Evolutionary conservation across 2,113 vertebrate genomes (phyloP).

Genomic region (Pseudonaja textilis): DNA sequence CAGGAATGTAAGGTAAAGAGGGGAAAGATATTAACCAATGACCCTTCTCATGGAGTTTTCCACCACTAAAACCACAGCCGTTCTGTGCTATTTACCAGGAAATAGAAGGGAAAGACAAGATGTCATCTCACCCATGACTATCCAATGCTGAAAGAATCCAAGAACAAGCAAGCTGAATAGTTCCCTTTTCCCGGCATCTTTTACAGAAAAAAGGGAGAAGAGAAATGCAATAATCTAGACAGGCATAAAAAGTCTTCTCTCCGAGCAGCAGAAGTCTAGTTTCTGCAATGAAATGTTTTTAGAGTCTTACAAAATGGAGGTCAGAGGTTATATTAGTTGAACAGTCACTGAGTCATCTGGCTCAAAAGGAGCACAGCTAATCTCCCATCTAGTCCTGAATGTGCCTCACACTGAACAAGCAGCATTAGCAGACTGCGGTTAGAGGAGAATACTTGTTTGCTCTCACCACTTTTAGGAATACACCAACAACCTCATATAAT

Average conservation of each 20-base stretch:
- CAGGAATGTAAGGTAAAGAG: not conserved
- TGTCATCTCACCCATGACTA: not conserved
- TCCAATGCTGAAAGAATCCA: not conserved
- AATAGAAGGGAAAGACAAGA: not conserved
- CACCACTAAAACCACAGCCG: not conserved
- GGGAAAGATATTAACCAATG: not conserved
- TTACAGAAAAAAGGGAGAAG: not conserved
- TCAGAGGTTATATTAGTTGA: conserved; percentile 4
- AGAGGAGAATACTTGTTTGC: accelerated
- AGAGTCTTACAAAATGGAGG: not conserved
- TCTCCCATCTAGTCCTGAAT: conserved; percentile 16
- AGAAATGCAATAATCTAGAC: no score
- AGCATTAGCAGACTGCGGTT: conserved; percentile 37
- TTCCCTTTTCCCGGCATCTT: not conserved
- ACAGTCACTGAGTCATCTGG: not conserved
- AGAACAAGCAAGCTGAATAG: not conserved
- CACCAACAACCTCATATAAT: not conserved
- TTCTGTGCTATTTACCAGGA: not conserved
- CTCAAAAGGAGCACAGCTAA: not conserved
- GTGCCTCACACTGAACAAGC: not conserved
- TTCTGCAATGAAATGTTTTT: not conserved
- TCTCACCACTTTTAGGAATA: not conserved
- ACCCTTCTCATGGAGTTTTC: not conserved
- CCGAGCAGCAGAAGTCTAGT: not conserved
- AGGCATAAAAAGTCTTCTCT: not conserved